Percentiles rank a stretch among this genome's conserved stretches.
These are phyloP conservation scores for Corythaixoides concolor DNA, from an alignment of 2,113 vertebrate species.

Conservation along the genomic window DNA sequence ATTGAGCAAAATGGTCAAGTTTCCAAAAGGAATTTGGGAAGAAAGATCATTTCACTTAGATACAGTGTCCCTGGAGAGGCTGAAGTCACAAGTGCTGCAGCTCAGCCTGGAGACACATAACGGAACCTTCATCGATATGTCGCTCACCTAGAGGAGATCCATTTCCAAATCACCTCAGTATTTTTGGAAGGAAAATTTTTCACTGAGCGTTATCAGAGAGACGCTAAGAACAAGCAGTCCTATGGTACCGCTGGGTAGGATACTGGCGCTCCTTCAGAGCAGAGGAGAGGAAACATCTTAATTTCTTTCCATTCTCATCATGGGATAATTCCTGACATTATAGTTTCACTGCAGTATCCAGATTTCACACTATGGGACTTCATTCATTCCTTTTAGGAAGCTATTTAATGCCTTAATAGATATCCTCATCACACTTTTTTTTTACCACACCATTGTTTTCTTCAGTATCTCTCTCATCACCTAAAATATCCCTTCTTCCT, in stretches of 20 bases:
- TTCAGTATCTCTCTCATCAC: neutral
- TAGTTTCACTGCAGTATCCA: neutral
- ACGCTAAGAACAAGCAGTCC: neutral
- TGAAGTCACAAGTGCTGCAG: neutral
- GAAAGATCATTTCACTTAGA: neutral
- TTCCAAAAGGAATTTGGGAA: neutral
- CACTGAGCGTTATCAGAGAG: neutral
- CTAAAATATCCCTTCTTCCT: conserved; percentile 12
- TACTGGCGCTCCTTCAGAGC: neutral
- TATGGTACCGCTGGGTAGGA: neutral
- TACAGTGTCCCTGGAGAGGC: neutral
- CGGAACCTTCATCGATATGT: neutral
- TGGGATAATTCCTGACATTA: neutral
- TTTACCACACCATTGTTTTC: neutral
- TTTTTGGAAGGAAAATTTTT: neutral
- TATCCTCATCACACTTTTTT: neutral
- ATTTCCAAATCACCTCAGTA: neutral
- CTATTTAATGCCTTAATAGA: neutral
- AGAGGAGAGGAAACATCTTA: neutral
- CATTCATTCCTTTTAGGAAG: neutral
- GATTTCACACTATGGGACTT: neutral
- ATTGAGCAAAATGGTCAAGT: conserved; percentile 32
- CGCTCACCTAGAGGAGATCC: neutral
- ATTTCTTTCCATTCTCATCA: neutral
- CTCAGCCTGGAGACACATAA: neutral